A percentile compares a stretch with the other conserved stretches of the same genome.
Evolutionary conservation across 2,113 vertebrate genomes (phyloP).

Genomic region (Passer domesticus): DNA sequence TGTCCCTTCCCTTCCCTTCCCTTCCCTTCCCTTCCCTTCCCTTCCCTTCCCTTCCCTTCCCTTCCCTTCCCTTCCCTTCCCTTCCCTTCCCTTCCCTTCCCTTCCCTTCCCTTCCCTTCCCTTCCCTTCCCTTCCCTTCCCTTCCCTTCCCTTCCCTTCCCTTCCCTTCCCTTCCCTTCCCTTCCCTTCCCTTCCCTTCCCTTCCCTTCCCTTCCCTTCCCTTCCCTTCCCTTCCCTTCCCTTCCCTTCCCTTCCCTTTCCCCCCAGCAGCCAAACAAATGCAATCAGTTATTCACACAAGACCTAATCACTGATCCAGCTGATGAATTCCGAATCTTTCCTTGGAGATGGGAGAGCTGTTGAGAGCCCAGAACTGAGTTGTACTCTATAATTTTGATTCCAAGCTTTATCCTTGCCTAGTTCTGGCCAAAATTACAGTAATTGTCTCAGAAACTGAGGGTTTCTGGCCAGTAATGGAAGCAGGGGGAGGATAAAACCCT

Average conservation of each 20-base stretch:
- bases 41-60: no score
- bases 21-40: no score
- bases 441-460: not conserved
- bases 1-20: no score
- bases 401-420: not conserved
- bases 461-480: not conserved
- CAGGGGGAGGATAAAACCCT: not conserved
- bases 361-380: not conserved
- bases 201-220: no score
- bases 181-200: no score
- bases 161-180: no score
- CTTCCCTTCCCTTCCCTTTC: not conserved
- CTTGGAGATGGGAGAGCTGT: not conserved
- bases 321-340: not conserved
- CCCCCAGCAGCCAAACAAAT: not conserved
- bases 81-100: rapidly evolving
- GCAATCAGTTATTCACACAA: not conserved
- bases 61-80: no score
- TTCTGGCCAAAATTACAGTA: not conserved
- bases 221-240: no score
- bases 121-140: not conserved
- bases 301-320: not conserved
- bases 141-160: no score
- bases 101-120: not conserved
- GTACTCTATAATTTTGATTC: not conserved